phyloP scores from a whole-genome alignment of 2,888 invertebrate species.

The Temnothorax unifasciatus region DNA sequence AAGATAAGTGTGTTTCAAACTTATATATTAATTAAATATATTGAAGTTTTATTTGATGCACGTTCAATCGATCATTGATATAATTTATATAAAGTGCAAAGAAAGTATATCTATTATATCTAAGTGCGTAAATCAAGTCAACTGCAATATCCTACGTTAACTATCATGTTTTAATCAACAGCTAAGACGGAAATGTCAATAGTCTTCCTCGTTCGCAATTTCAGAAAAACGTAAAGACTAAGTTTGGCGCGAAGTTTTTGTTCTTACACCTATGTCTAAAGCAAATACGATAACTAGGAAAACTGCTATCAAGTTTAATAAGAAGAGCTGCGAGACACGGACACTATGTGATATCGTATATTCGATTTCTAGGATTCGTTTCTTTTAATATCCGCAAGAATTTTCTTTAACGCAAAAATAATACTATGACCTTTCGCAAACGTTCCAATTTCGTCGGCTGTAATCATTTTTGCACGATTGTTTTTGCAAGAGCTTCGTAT shows the following conservation, averaged over 20 bases:
- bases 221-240: constrained; percentile 41
- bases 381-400: constrained; percentile 54
- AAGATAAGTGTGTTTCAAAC: neutral
- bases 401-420: constrained; percentile 55
- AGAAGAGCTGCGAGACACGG: constrained; percentile 29
- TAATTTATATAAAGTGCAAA: constrained; percentile 12
- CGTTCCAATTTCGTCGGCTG: constrained; percentile 34
- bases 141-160: constrained; percentile 48
- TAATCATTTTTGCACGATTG: constrained; percentile 43
- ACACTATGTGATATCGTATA: constrained; percentile 38
- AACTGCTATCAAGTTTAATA: constrained; percentile 57
- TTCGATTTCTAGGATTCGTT: constrained; percentile 24
- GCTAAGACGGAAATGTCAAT: constrained; percentile 50
- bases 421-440: constrained; percentile 43
- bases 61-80: neutral
- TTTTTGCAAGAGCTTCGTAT: constrained; percentile 18
- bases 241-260: constrained; percentile 42
- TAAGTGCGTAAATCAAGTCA: constrained; percentile 39
- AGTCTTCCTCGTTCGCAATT: constrained; percentile 47
- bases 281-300: constrained; percentile 52
- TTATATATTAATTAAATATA: constrained; percentile 15
- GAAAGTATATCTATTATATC: constrained; percentile 15
- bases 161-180: constrained; percentile 49
- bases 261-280: constrained; percentile 52
- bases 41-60: neutral